Base-by-base conservation (phyloP, 2,797 vertebrate genomes). In the Trachops cirrhosus region DNA sequence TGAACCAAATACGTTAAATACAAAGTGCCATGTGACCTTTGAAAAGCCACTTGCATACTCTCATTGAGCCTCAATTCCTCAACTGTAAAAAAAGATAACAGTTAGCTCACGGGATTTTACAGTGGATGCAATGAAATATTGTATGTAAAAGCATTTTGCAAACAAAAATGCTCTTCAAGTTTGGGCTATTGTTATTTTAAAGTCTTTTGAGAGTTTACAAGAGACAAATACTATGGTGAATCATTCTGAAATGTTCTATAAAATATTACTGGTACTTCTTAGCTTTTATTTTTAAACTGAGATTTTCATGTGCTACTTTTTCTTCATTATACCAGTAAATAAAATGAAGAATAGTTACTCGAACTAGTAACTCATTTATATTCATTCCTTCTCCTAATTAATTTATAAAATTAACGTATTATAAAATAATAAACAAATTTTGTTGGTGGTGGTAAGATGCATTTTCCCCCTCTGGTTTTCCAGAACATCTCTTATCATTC, bases 81-180 rank as follows among this genome's bases (percentile, higher is more conserved):
- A 83, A 97, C 46, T 96, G 93, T 93, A 75, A 96, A 97, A 96
- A 97, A 89, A 96, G 95, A 95, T 94, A 91, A 93, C 52, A 92
- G 68, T 67, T 74, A 77, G 71, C 10, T 90, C 34, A 92, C 21
- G 89, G 67, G 50, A 64, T 95, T 97, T 96, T 59, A 91, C 3
- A 89, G 46, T 37, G 64, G 90, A 89, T 48, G 32, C 32, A 93
- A 93, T 78, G 70, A 96, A 83, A 84, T 64, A 77, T 29, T 84
- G 3, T 84, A 71, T 15, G 1, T 87, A 87, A 91, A 96, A 94
- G 19, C 21, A 91, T 24, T 68, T 83, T 80, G 24, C 34, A 73
- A 96, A 89, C 57, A 92, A 67, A 90, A 68, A 92, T n/a, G 19
- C 8, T 80, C 21, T 70, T 74, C n/a, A 89, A 92, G 92, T 95